Conservation (phyloP, 1,140 invertebrate species). For the Atta cephalotes region DNA sequence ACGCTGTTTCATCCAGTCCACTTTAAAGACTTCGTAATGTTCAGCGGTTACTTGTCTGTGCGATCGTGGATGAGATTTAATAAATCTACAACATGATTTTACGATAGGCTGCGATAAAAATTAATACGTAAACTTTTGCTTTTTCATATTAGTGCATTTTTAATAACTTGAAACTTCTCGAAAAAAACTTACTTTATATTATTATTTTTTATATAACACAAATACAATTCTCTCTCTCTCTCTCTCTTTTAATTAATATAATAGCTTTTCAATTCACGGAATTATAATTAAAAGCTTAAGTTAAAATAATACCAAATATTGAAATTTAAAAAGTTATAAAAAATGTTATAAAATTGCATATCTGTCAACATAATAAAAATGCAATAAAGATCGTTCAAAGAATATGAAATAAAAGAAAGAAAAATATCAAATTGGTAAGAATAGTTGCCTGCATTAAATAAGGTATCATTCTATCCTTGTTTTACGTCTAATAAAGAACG, state of each 20-base stretch:
- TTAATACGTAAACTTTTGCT: not conserved
- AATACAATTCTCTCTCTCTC: not conserved
- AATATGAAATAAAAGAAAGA: not conserved
- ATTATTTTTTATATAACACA: not conserved
- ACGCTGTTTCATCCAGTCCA: conserved; percentile 83
- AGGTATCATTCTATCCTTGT: too few relatives aligned
- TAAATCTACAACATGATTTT: conserved; percentile 76
- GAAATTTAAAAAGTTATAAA: not conserved
- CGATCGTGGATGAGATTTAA: conserved; percentile 76
- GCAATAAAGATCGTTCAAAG: not conserved
- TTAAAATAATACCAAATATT: not conserved
- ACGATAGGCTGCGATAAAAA: conserved; percentile 14
- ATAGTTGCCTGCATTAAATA: not conserved
- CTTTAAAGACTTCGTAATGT: conserved; percentile 81
- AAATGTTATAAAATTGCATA: not conserved
- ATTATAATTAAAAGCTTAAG: not conserved
- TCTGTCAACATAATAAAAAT: not conserved
- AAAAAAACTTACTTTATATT: not conserved
- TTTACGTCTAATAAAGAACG: too few relatives aligned
- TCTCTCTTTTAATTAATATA: not conserved
- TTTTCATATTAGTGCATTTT: not conserved
- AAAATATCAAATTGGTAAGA: not conserved
- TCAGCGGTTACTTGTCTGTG: conserved; percentile 82
- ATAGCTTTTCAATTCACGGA: not conserved
- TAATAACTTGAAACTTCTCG: not conserved